Evolutionary conservation across 2,113 vertebrate genomes (phyloP).

Genomic region (Tonatia bakeri): DNA sequence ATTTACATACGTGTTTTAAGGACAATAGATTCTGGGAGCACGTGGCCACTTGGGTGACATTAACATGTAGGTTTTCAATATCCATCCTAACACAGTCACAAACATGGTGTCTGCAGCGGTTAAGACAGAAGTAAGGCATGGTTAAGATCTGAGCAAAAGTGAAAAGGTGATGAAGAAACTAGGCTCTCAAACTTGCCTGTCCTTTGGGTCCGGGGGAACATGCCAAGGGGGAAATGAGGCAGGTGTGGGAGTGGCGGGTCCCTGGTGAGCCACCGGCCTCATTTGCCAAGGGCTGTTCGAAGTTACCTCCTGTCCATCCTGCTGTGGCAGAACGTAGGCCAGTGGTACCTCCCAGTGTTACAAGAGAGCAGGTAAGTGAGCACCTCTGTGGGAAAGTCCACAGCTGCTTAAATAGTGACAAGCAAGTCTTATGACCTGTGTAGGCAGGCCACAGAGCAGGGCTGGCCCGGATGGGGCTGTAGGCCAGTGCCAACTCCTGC

Average conservation of each 20-base stretch:
- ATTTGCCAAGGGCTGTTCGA: neutral
- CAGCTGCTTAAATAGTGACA: neutral
- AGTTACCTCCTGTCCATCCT: neutral
- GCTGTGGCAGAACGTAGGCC: neutral
- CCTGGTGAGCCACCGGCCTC: neutral
- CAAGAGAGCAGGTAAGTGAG: neutral
- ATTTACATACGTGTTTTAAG: neutral
- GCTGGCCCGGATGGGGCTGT: neutral
- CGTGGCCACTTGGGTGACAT: neutral
- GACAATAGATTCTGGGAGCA: neutral
- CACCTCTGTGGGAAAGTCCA: neutral
- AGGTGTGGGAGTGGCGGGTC: rapidly evolving
- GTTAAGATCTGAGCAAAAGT: neutral
- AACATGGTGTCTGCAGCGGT: rapidly evolving
- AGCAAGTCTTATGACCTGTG: neutral
- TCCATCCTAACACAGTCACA: too few relatives aligned
- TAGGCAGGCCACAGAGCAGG: neutral
- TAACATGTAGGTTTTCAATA: neutral
- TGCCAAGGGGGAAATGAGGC: rapidly evolving
- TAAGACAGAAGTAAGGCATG: neutral
- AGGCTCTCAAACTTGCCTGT: rapidly evolving
- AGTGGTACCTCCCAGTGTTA: neutral
- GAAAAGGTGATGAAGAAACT: too few relatives aligned
- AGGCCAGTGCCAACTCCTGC: too few relatives aligned
- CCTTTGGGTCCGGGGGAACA: rapidly evolving